These are phyloP conservation scores for Microtus montanus DNA, from an alignment of 2,113 vertebrate species.

Conservation along the genomic window DNA sequence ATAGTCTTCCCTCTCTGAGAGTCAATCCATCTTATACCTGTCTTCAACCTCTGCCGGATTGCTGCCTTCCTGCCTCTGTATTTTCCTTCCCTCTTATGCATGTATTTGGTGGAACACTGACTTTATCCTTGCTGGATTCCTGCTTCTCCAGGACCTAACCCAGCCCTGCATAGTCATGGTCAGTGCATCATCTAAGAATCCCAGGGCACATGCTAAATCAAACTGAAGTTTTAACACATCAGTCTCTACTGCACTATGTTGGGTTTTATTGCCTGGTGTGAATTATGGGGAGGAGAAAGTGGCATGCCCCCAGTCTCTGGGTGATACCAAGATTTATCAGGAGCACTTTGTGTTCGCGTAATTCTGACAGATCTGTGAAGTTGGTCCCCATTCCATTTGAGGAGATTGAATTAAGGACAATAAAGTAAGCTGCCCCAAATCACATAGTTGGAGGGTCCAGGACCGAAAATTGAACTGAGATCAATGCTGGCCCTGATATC, in stretches of 20 bases:
- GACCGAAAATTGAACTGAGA: background rate
- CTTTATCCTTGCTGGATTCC: background rate
- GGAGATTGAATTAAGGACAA: background rate
- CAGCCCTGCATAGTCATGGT: background rate
- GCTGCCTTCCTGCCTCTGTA: background rate
- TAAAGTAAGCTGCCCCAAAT: background rate
- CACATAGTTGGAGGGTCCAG: background rate
- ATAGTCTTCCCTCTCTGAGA: background rate
- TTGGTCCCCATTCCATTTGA: background rate
- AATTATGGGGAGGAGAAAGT: background rate
- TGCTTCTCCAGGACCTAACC: background rate
- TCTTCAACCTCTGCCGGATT: background rate
- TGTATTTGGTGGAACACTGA: no score
- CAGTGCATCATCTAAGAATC: background rate
- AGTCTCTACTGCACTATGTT: background rate
- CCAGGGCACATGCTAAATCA: background rate
- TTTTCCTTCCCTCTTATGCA: background rate
- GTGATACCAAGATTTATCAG: background rate
- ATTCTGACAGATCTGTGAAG: background rate
- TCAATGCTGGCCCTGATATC: background rate
- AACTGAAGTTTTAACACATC: background rate
- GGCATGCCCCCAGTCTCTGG: background rate
- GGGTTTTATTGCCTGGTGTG: background rate
- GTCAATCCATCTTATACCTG: rapidly evolving
- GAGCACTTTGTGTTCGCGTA: background rate